Conservation (phyloP, 2,888 invertebrate species). For the Hypomecis atomaria region DNA sequence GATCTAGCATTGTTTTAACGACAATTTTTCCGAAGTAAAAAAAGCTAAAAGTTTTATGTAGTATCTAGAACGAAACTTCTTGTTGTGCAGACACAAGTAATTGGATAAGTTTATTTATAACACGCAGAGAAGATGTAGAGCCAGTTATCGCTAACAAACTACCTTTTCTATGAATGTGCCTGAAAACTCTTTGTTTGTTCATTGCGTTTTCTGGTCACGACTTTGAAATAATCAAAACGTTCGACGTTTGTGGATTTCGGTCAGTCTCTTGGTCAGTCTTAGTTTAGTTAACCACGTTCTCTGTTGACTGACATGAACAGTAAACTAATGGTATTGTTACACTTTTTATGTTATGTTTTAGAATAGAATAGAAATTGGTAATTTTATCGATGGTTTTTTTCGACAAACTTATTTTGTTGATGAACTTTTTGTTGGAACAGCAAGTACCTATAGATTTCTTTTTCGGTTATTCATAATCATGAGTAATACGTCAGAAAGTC, state of each 20-base stretch:
- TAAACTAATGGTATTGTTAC: background rate
- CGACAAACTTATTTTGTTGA: too few species aligned
- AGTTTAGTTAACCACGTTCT: slow-evolving; percentile 30
- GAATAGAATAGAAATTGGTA: too few species aligned
- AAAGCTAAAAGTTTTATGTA: background rate
- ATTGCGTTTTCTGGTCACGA: slow-evolving; percentile 67
- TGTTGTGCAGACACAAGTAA: background rate
- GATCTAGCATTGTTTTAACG: background rate
- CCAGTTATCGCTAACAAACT: slow-evolving; percentile 21
- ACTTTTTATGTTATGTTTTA: too few species aligned
- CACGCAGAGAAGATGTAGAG: slow-evolving; percentile 1
- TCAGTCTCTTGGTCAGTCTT: slow-evolving; percentile 31
- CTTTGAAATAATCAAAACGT: slow-evolving; percentile 73
- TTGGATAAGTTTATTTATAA: background rate
- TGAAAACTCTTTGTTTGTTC: slow-evolving; percentile 47
- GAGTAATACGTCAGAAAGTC: too few species aligned
- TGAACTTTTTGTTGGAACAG: too few species aligned
- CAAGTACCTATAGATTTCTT: too few species aligned
- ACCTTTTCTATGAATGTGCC: slow-evolving; percentile 30
- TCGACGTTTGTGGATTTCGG: slow-evolving; percentile 45
- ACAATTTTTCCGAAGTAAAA: too few species aligned
- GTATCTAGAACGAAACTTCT: background rate
- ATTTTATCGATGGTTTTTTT: too few species aligned
- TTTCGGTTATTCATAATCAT: too few species aligned
- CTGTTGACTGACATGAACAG: background rate